These are phyloP conservation scores for Pseudocheirus occidentalis DNA, from an alignment of 2,797 vertebrate species.

Conservation along the genomic window DNA sequence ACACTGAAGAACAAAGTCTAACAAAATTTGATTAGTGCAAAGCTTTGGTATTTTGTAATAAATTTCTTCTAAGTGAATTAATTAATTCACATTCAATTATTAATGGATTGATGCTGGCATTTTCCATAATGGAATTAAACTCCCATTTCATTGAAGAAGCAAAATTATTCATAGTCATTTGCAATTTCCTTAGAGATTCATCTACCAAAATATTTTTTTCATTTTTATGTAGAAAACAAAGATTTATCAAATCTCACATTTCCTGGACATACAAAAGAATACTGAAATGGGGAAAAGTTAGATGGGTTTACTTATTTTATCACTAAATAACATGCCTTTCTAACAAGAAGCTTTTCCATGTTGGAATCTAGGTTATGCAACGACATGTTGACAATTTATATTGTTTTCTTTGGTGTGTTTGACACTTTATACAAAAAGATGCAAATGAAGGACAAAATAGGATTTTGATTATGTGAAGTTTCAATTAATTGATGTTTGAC, in stretches of 20 bases:
- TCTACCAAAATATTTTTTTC: background rate
- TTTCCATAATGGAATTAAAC: conserved; percentile 62
- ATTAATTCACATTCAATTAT: conserved; percentile 58
- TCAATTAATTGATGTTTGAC: conserved; percentile 58
- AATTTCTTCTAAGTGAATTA: conserved; percentile 60
- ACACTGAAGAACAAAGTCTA: background rate
- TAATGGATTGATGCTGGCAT: conserved; percentile 41
- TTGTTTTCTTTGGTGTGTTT: conserved; percentile 8
- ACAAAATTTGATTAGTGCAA: conserved; percentile 50
- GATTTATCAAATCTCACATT: conserved; percentile 34
- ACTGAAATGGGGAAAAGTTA: conserved; percentile 17
- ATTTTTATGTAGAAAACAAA: conserved; percentile 12
- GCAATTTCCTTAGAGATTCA: conserved; percentile 13
- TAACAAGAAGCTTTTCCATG: background rate
- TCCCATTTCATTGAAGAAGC: conserved; percentile 20
- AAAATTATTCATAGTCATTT: conserved; percentile 53
- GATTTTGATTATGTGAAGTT: conserved; percentile 53
- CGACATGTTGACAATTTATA: background rate
- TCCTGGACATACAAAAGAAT: background rate
- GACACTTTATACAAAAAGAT: conserved; percentile 5
- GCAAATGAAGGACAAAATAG: conserved; percentile 48
- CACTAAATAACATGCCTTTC: conserved; percentile 2
- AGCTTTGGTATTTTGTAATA: conserved; percentile 57
- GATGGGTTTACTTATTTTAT: background rate
- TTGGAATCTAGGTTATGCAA: conserved; percentile 12